phyloP scores from a whole-genome alignment of 2,888 invertebrate genomes.

The Stenotaenia linearis region DNA sequence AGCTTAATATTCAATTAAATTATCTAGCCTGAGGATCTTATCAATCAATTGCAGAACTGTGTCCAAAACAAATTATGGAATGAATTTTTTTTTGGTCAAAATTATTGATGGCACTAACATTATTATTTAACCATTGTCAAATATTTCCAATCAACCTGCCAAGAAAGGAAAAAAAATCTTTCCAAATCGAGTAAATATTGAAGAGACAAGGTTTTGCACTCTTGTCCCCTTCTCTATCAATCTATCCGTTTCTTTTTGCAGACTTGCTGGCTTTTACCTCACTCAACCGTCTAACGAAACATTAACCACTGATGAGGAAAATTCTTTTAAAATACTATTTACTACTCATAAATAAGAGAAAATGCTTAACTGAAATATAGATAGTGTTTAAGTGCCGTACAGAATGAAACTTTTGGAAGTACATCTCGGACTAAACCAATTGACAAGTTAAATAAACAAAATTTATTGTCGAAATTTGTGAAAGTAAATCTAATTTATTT shows the following conservation, averaged over 20 bases:
- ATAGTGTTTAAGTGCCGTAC: too few relatives aligned
- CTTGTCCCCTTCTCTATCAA: slow-evolving; percentile 3
- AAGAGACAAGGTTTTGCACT: slow-evolving; percentile 15
- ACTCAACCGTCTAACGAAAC: neutral
- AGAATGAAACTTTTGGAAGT: too few relatives aligned
- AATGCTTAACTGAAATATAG: neutral
- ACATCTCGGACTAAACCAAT: too few relatives aligned
- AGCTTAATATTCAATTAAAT: slow-evolving; percentile 23
- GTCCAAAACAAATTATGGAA: neutral
- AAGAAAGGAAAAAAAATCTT: neutral
- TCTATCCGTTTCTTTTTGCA: neutral
- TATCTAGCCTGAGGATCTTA: slow-evolving; percentile 8
- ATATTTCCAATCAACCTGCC: neutral
- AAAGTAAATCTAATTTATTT: too few relatives aligned
- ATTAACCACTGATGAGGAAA: slow-evolving; percentile 23
- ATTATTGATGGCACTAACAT: neutral
- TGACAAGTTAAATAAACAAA: too few relatives aligned
- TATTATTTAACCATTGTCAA: neutral
- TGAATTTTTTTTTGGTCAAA: neutral
- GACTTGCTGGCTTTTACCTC: neutral
- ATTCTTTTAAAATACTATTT: neutral
- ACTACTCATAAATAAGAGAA: neutral
- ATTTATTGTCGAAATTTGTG: too few relatives aligned
- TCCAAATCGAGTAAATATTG: neutral
- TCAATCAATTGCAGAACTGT: neutral